Conservation (phyloP, 1,140 invertebrate genomes). For the Coenobita brevimanus region DNA sequence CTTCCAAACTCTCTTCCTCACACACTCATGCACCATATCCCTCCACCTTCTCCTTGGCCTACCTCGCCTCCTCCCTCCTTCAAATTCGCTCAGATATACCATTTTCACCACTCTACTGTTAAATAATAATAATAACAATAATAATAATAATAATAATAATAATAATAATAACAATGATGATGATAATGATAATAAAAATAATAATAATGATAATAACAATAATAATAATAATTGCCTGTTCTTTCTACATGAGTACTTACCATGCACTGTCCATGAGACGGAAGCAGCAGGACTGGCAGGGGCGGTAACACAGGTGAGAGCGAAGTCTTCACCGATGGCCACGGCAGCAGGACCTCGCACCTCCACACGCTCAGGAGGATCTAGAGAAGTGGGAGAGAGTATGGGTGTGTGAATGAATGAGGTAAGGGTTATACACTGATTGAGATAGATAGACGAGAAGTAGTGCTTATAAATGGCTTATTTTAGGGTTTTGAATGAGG, state of each 20-base stretch:
- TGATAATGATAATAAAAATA: not conserved
- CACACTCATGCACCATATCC: too few relatives aligned
- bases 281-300: slow-evolving; percentile 28
- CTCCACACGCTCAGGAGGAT: slow-evolving; percentile 28
- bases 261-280: slow-evolving; percentile 40
- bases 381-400: not conserved
- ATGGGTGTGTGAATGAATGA: not conserved
- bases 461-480: too few relatives aligned
- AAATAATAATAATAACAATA: not conserved
- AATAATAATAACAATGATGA: not conserved
- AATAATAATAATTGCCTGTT: too few relatives aligned
- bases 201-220: too few relatives aligned
- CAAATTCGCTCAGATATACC: too few relatives aligned
- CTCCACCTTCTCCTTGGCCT: too few relatives aligned
- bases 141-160: slow-evolving; percentile 25
- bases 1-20: too few relatives aligned
- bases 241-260: too few relatives aligned
- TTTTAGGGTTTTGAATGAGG: too few relatives aligned
- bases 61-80: too few relatives aligned
- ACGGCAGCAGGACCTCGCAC: slow-evolving; percentile 21
- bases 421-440: too few relatives aligned
- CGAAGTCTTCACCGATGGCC: slow-evolving; percentile 12
- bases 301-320: slow-evolving; percentile 27
- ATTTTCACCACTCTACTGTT: not conserved
- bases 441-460: too few relatives aligned